These are phyloP conservation scores for Chaenodraco wilsoni DNA, from an alignment of 2,797 vertebrate species.

Conservation along the genomic window DNA sequence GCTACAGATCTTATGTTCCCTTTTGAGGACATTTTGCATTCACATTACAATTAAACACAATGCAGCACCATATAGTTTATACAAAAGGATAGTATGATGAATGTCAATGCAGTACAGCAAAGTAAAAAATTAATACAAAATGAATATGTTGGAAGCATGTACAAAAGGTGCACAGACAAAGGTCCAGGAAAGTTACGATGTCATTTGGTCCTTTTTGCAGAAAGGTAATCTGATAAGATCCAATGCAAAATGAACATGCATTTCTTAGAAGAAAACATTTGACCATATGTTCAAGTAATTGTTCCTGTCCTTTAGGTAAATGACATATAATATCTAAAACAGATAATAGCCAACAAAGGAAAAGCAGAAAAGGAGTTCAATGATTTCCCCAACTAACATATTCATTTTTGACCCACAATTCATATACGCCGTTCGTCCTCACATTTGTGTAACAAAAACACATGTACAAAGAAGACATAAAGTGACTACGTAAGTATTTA, in stretches of 20 bases:
- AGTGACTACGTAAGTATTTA: constrained; percentile 86
- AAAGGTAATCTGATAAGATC: constrained; percentile 55
- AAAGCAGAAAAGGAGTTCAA: constrained; percentile 81
- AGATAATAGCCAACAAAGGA: constrained; percentile 81
- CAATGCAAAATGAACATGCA: constrained; percentile 85
- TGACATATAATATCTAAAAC: constrained; percentile 85
- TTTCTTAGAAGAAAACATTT: constrained; percentile 80
- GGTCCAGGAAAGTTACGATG: constrained; percentile 80
- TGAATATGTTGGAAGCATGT: constrained; percentile 77
- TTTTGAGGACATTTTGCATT: constrained; percentile 89
- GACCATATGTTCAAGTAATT: constrained; percentile 90
- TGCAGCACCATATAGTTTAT: constrained; percentile 96
- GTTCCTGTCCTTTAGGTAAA: constrained; percentile 79
- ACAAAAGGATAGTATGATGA: constrained; percentile 87
- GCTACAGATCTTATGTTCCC: constrained; percentile 84
- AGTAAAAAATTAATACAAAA: constrained; percentile 77
- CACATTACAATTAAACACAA: constrained; percentile 93
- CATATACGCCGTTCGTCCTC: constrained; percentile 85
- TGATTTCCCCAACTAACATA: constrained; percentile 80
- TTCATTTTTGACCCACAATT: constrained; percentile 86
- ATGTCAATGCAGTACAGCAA: constrained; percentile 90
- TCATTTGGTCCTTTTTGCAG: constrained; percentile 75
- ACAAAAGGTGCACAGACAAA: constrained; percentile 78
- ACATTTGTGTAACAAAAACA: constrained; percentile 89
- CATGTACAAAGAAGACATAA: constrained; percentile 89